Percentiles rank a stretch among this genome's conserved stretches.
Evolutionary conservation across 2,888 invertebrate species (phyloP).

Genomic region (Orgyia antiqua): DNA sequence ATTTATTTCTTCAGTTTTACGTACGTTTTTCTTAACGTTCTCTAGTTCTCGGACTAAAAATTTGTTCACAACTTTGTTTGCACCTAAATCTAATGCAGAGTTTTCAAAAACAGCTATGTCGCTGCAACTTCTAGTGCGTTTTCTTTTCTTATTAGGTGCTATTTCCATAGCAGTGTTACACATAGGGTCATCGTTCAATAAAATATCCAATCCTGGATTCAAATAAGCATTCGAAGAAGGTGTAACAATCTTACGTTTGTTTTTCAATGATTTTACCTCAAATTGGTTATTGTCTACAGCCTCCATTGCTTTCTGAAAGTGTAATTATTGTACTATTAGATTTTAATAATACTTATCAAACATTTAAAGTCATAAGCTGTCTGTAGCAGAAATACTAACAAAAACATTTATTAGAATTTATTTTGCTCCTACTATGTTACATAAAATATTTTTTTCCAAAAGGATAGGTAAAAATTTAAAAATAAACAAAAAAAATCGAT

Average conservation of each 20-base stretch:
- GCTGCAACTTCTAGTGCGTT: slow-evolving; percentile 51
- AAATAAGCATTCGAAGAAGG: slow-evolving; percentile 58
- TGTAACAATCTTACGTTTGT: slow-evolving; percentile 57
- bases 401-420: too few species aligned
- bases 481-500: too few species aligned
- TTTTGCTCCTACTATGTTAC: too few species aligned
- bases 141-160: slow-evolving; percentile 58
- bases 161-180: slow-evolving; percentile 73
- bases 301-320: slow-evolving; percentile 58
- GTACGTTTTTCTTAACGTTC: slow-evolving; percentile 58
- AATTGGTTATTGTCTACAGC: slow-evolving; percentile 65
- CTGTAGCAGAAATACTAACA: too few species aligned
- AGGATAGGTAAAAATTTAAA: too few species aligned
- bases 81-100: slow-evolving; percentile 58
- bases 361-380: too few species aligned
- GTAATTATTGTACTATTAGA: too few species aligned
- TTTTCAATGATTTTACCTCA: slow-evolving; percentile 57
- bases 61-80: slow-evolving; percentile 56
- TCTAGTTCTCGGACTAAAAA: slow-evolving; percentile 58
- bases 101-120: slow-evolving; percentile 64
- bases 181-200: slow-evolving; percentile 68
- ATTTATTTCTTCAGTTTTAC: slow-evolving; percentile 16
- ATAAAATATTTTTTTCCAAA: too few species aligned
- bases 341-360: too few species aligned
- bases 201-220: slow-evolving; percentile 65